Evolutionary conservation across 2,797 vertebrate species (phyloP), one percentile per base, ranked within the genome.

Genomic region (Falco peregrinus): DNA sequence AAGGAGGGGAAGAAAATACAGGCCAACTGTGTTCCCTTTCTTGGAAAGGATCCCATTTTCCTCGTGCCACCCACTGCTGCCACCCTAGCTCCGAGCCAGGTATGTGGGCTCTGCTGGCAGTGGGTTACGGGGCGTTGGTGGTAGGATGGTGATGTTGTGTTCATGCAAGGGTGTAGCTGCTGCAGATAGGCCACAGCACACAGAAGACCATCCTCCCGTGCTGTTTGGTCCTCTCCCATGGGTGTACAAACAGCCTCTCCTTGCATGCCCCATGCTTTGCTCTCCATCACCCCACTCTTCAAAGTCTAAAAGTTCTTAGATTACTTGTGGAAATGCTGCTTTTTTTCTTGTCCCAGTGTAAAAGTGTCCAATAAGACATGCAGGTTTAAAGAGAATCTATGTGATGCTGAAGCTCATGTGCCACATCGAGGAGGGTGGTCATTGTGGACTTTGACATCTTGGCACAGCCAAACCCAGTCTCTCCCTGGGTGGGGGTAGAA

Each of bases 61-160:
- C 82, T 20, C 29, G 61, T 93, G 56, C 39, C 28, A 18, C 41
- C 31, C 11, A 61, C 35, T 0, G 1, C 39, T 64, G 79, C 43
- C 1, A 1, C 39, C 39, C 47, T 2, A 9, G 12, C 60, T 61
- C 28, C 0, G 1, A 39, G 20, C 28, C 1, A 3, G 11, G 41
- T 35, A 21, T 1, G 7, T 12, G 21, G n/a, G 45, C 45, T 65
- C 28, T 80, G 51, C 35, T 0, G 7, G 39, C 0, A 0, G 45
- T 61, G 54, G 22, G 37, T 78, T 73, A 35, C 7, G 16, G 67
- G 48, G 16, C 0, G 1, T 35, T 51, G 65, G 11, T 51, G 35
- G 37, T 51, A 37, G 21, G 47, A 73, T 81, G 6, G 2, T 0
- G 6, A 10, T 33, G 59, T 28, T 56, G 77, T 5, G 11, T 37